Conservation (phyloP, 92 coral and sea anemone species). For the Epizoanthus rinbou region DNA sequence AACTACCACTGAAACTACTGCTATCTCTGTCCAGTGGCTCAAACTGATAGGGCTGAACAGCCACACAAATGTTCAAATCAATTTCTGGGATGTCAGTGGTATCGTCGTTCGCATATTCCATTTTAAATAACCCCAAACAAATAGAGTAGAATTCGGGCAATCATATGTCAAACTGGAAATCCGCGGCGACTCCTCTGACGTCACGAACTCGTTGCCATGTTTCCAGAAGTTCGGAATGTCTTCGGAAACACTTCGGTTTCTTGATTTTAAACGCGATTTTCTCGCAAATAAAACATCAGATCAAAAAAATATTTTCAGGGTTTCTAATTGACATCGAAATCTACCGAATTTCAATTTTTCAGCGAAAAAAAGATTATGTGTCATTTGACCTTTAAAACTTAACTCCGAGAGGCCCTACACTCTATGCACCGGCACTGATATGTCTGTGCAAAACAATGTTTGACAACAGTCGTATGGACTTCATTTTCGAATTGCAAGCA, state of each 20-base stretch:
- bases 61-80: conserved; percentile 20
- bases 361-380: too few species aligned
- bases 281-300: background rate
- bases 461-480: conserved; percentile 35
- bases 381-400: conserved; percentile 25
- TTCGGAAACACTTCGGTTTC: conserved; percentile 21
- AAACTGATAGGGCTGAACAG: conserved; percentile 22
- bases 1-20: background rate
- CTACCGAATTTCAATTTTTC: background rate
- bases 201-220: too few species aligned
- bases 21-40: conserved; percentile 14
- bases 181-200: too few species aligned
- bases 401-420: conserved; percentile 35
- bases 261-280: conserved; percentile 14
- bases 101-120: conserved; percentile 20
- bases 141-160: conserved; percentile 16
- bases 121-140: background rate
- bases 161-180: conserved; percentile 10
- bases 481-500: conserved; percentile 35
- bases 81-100: conserved; percentile 20
- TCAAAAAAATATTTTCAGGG: too few species aligned
- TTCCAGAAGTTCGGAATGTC: conserved; percentile 18
- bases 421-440: conserved; percentile 36
- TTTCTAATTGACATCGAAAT: background rate
- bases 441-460: conserved; percentile 7